Conservation (phyloP, 92 coral and sea anemone genomes). For the Scolanthus callimorphus region DNA sequence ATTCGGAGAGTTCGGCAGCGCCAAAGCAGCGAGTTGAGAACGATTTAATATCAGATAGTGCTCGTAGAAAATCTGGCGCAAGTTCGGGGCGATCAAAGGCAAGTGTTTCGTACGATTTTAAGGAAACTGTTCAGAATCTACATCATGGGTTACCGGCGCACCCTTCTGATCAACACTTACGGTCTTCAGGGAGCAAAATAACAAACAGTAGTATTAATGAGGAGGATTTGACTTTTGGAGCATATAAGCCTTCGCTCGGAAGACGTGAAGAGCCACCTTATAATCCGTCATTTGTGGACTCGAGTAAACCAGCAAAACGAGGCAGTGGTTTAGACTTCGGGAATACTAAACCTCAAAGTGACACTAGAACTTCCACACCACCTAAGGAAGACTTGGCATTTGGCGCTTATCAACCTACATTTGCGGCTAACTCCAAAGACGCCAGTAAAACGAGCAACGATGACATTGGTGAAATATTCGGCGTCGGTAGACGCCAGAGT, state of each 20-base stretch:
- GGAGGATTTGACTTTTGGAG: conserved; percentile 73
- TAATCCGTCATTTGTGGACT: conserved; percentile 60
- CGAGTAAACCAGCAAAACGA: conserved; percentile 29
- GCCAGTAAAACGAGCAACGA: conserved; percentile 16
- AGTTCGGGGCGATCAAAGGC: conserved; percentile 41
- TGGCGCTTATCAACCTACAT: conserved; percentile 65
- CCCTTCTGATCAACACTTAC: conserved; percentile 61
- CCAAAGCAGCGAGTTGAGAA: conserved; percentile 33
- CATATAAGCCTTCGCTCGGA: conserved; percentile 71
- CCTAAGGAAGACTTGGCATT: conserved; percentile 37
- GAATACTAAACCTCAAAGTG: conserved; percentile 24
- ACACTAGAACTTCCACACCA: conserved; percentile 7
- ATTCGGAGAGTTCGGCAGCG: conserved; percentile 28
- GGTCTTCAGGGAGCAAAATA: conserved; percentile 27
- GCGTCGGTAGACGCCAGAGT: conserved; percentile 16
- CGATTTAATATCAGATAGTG: conserved; percentile 21
- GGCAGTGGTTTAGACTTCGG: conserved; percentile 73
- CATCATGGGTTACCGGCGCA: conserved; percentile 94
- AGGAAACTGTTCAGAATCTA: conserved; percentile 84
- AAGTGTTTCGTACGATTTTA: conserved; percentile 75
- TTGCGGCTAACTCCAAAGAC: conserved; percentile 24
- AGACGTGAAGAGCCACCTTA: conserved; percentile 38
- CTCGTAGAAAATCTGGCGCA: conserved; percentile 11
- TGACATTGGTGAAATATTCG: conserved; percentile 21
- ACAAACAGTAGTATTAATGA: conserved; percentile 27